These are phyloP conservation scores for Lagocephalus sceleratus DNA, from an alignment of 2,797 vertebrate genomes.

Conservation along the genomic window DNA sequence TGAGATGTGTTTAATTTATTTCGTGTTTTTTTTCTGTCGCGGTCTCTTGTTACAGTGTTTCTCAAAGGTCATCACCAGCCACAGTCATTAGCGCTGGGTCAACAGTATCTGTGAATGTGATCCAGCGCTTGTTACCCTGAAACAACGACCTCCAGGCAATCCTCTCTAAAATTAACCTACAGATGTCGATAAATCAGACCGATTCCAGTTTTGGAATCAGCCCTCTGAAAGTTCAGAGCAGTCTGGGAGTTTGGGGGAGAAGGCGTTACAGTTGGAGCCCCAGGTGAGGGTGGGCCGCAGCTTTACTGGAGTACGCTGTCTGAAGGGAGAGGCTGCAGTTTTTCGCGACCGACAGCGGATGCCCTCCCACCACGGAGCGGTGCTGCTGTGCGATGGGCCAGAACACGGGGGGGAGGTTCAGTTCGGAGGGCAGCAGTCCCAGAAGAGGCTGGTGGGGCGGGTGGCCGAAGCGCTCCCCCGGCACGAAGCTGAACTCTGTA, in stretches of 20 bases:
- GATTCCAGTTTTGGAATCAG: neutral
- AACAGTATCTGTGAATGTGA: too few relatives aligned
- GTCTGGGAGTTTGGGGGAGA: neutral
- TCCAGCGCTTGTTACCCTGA: too few relatives aligned
- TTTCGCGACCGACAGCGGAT: constrained; percentile 46
- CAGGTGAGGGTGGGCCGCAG: constrained; percentile 49
- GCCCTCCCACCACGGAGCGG: constrained; percentile 35
- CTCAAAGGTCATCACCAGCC: too few relatives aligned
- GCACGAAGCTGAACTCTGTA: constrained; percentile 55
- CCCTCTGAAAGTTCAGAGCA: constrained; percentile 3
- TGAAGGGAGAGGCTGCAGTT: constrained; percentile 63
- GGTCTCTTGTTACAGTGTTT: too few relatives aligned
- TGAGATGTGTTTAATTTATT: too few relatives aligned
- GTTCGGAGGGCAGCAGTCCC: constrained; percentile 62
- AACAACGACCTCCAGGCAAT: too few relatives aligned
- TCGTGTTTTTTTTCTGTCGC: too few relatives aligned
- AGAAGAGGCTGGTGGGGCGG: constrained; percentile 49
- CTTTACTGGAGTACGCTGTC: constrained; percentile 53
- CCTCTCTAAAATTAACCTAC: too few relatives aligned
- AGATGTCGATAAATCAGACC: too few relatives aligned
- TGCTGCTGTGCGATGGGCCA: constrained; percentile 72
- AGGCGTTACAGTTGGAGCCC: constrained; percentile 50
- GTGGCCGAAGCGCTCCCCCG: constrained; percentile 49
- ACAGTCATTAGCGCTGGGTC: too few relatives aligned
- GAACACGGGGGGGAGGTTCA: constrained; percentile 61